Conservation (phyloP, 2,888 invertebrate genomes). For the Mallateleia sp. region DNA sequence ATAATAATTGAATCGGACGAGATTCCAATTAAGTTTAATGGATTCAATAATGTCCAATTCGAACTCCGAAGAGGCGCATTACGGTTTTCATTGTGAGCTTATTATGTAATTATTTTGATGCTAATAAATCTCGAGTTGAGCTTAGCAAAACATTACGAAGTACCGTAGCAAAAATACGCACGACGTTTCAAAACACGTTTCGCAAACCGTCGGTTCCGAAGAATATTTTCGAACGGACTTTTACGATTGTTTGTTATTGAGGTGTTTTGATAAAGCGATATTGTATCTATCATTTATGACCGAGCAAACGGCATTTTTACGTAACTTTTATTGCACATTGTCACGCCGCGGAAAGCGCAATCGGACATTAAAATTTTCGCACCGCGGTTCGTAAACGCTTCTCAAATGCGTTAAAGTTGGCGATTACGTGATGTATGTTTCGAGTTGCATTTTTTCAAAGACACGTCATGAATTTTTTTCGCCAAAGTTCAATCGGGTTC, state of each 20-base stretch:
- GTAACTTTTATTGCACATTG: background rate
- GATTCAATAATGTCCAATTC: slow-evolving; percentile 68
- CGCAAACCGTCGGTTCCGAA: background rate
- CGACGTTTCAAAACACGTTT: background rate
- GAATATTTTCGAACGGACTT: background rate
- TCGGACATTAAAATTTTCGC: background rate
- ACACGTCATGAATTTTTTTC: background rate
- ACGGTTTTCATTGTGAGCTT: slow-evolving; percentile 47
- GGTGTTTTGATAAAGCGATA: background rate
- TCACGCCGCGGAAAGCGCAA: background rate
- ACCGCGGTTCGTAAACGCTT: background rate
- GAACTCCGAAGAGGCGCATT: slow-evolving; percentile 36
- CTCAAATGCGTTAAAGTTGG: slow-evolving; percentile 6
- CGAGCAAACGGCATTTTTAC: background rate
- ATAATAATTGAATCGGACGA: background rate
- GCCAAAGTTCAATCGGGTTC: slow-evolving; percentile 41
- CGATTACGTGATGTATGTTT: slow-evolving; percentile 14
- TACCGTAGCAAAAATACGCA: background rate
- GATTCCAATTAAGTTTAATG: slow-evolving; percentile 38
- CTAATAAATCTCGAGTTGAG: slow-evolving; percentile 43
- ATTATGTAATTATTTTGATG: slow-evolving; percentile 65
- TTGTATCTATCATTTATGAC: background rate
- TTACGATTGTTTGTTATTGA: background rate
- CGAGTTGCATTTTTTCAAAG: background rate
- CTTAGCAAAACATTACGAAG: slow-evolving; percentile 23